Percentiles rank a stretch among this genome's conserved stretches.
phyloP scores from a whole-genome alignment of 2,888 invertebrate genomes.

The Amiota mariae region DNA sequence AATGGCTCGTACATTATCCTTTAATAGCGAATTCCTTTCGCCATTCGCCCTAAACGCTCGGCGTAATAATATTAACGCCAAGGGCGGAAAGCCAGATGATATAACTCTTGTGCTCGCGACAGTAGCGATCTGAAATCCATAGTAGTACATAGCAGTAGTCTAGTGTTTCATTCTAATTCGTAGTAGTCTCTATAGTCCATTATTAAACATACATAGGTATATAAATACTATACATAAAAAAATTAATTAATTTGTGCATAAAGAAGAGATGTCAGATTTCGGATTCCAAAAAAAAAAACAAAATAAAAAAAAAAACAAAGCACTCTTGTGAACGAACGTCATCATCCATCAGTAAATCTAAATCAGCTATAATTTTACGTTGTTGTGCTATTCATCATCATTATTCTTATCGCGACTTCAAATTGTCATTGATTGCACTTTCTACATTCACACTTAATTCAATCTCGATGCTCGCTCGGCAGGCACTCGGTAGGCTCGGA shows the following conservation, averaged over 20 bases:
- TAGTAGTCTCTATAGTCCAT: conserved; percentile 20
- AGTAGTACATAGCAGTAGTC: conserved; percentile 28
- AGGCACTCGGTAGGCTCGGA: no score
- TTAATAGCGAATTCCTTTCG: conserved; percentile 95
- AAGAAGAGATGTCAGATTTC: not conserved
- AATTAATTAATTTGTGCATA: conserved; percentile 2
- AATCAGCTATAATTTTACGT: not conserved
- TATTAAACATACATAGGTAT: conserved; percentile 2
- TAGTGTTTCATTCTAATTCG: conserved; percentile 19
- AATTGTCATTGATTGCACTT: conserved; percentile 2
- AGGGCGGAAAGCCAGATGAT: conserved; percentile 98
- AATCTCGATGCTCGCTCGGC: no score
- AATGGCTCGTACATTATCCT: conserved; percentile 94
- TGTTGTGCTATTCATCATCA: conserved; percentile 8
- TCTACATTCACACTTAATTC: no score
- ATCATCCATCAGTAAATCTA: not conserved
- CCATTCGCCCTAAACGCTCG: conserved; percentile 95
- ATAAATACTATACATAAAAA: no score
- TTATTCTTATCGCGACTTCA: not conserved
- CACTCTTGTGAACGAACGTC: not conserved
- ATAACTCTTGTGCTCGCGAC: conserved; percentile 97
- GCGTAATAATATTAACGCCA: conserved; percentile 93
- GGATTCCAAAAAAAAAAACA: not conserved
- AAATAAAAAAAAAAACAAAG: no score
- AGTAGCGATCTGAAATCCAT: conserved; percentile 80